These are phyloP conservation scores for Synchiropus splendidus DNA, from an alignment of 2,113 vertebrate genomes.

Conservation along the genomic window DNA sequence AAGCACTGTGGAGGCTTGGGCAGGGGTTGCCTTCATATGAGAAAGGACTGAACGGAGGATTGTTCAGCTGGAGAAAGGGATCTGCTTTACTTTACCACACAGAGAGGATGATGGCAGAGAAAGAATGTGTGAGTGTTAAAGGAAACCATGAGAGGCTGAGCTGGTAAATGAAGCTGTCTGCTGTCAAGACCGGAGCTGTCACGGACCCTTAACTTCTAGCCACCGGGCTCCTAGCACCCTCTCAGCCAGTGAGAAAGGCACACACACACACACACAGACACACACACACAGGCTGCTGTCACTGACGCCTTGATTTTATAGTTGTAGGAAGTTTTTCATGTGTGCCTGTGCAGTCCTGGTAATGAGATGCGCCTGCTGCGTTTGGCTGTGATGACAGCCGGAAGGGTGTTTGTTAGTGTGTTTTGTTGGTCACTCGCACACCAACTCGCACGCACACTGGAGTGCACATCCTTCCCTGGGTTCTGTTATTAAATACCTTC, in stretches of 20 bases:
- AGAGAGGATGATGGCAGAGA: no score
- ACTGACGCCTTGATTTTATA: constrained; percentile 1
- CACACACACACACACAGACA: neutral
- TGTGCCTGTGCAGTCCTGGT: constrained; percentile 6
- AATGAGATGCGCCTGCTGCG: constrained; percentile 26
- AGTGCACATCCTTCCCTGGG: no score
- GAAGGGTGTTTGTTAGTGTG: no score
- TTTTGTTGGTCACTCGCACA: constrained; percentile 1
- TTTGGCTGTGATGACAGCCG: constrained; percentile 20
- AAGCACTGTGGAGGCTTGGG: no score
- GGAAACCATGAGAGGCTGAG: no score
- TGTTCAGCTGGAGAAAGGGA: no score
- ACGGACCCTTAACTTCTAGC: constrained; percentile 34
- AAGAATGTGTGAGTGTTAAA: no score
- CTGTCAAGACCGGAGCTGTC: constrained; percentile 31
- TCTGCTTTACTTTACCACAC: neutral
- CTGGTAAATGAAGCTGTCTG: constrained; percentile 43
- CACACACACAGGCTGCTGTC: constrained; percentile 2
- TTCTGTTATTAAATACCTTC: no score
- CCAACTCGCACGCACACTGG: constrained; percentile 4
- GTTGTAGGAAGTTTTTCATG: constrained; percentile 4
- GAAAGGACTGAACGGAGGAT: no score
- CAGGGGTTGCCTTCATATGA: no score
- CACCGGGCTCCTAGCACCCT: constrained; percentile 2
- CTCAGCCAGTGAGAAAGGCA: constrained; percentile 6